These are phyloP conservation scores for Drosophila nasuta DNA, from an alignment of 1,140 invertebrate species.

Conservation along the genomic window DNA sequence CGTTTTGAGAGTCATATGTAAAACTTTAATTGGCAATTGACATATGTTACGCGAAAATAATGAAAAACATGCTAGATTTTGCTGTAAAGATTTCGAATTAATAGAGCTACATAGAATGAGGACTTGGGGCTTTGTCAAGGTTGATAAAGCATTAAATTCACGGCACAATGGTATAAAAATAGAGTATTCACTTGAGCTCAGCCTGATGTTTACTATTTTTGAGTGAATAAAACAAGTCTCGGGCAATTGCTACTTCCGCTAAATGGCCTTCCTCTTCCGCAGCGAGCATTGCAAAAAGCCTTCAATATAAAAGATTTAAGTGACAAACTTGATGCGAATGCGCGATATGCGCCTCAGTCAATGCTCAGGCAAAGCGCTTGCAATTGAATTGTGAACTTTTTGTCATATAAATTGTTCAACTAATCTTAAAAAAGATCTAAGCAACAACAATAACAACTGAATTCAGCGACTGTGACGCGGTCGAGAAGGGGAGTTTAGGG, in stretches of 20 bases:
- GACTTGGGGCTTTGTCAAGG: slow-evolving; percentile 1
- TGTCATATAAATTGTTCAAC: slow-evolving; percentile 40
- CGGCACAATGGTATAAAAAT: slow-evolving; percentile 9
- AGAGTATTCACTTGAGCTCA: slow-evolving; percentile 11
- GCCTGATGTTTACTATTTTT: slow-evolving; percentile 14
- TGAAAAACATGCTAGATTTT: neutral
- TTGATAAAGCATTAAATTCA: slow-evolving; percentile 1
- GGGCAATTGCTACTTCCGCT: slow-evolving; percentile 63
- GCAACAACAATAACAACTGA: slow-evolving; percentile 49
- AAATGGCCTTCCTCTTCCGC: slow-evolving; percentile 55
- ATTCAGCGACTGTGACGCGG: slow-evolving; percentile 48
- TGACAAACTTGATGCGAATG: slow-evolving; percentile 59
- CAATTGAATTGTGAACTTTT: slow-evolving; percentile 57
- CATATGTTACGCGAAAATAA: neutral
- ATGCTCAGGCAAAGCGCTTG: slow-evolving; percentile 35
- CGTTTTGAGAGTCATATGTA: neutral
- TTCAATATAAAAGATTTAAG: slow-evolving; percentile 58
- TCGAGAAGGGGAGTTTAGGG: neutral
- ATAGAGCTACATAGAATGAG: slow-evolving; percentile 2
- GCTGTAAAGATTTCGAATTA: neutral
- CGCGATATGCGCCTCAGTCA: slow-evolving; percentile 41
- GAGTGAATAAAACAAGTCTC: slow-evolving; percentile 24
- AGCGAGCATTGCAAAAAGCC: slow-evolving; percentile 50
- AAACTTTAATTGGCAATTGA: neutral
- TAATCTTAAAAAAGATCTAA: slow-evolving; percentile 48